Conservation (phyloP, 2,797 vertebrate species). For the Podarcis lilfordi region DNA sequence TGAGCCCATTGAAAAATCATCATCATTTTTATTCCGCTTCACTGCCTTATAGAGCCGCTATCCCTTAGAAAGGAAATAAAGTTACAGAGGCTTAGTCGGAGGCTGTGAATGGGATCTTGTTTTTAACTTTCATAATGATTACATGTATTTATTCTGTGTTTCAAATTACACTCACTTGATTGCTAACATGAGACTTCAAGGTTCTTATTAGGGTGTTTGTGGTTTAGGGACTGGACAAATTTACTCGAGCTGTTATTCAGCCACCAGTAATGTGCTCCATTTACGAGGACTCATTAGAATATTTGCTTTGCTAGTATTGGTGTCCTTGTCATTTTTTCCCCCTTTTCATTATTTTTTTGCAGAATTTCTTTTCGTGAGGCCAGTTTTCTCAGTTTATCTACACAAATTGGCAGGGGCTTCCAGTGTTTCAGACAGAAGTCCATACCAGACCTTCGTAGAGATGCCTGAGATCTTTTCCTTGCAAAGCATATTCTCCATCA, state of each 20-base stretch:
- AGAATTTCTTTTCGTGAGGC: slow-evolving; percentile 27
- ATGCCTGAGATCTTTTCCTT: not conserved
- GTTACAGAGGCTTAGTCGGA: slow-evolving; percentile 65
- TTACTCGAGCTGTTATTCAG: slow-evolving; percentile 60
- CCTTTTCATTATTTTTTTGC: too few species aligned
- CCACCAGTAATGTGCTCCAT: slow-evolving; percentile 48
- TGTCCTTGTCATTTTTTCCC: slow-evolving; percentile 42
- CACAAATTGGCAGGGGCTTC: not conserved
- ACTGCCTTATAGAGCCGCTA: slow-evolving; percentile 68
- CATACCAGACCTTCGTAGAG: not conserved
- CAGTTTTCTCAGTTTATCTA: not conserved
- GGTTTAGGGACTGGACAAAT: slow-evolving; percentile 58
- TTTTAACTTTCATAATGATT: slow-evolving; percentile 73
- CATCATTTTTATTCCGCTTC: slow-evolving; percentile 68
- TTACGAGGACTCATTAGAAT: slow-evolving; percentile 61
- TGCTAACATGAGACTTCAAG: slow-evolving; percentile 66
- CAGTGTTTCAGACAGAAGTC: not conserved
- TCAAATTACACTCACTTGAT: slow-evolving; percentile 68
- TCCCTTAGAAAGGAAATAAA: slow-evolving; percentile 72
- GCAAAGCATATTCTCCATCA: not conserved
- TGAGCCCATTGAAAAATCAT: slow-evolving; percentile 70
- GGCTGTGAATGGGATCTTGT: slow-evolving; percentile 74
- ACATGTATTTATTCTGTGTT: slow-evolving; percentile 69
- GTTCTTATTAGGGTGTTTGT: slow-evolving; percentile 69
- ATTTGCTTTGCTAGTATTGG: slow-evolving; percentile 41